Base-by-base conservation (phyloP, 2,888 invertebrate species). In the Caenorhabditis plicata region DNA sequence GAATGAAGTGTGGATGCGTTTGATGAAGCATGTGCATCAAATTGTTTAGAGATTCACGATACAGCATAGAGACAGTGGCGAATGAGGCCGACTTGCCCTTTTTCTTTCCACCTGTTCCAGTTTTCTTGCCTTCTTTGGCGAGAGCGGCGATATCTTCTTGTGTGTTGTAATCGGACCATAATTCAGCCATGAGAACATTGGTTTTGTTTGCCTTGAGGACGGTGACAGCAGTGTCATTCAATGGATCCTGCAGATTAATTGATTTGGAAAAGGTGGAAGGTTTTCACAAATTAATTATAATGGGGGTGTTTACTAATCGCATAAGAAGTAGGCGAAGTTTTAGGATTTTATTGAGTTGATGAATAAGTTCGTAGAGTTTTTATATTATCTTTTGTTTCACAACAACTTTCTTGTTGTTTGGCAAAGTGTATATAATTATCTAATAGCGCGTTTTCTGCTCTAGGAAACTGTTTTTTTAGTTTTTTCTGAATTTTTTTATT, bases 1-100 rank as follows among this genome's bases (percentile, higher is more conserved):
- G 93, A 80, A 96, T 93, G 87, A 98, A 96, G 86, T 96, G 95
- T 87, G 96, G 96, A 83, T 92, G 90, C 47, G 96, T 98, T 45
- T 70, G 91, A 84, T 90, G 89, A 86, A 96, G 85, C 70, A 92
- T 95, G 74, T 89, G 86, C 96, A 96, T 96, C 87, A 96, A 86
- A 86, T 93, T 93, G 88, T 93, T 94, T 87, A 96, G 57, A 4
- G 78, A 79, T 66, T 81, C 91, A 88, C 77, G 58, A 63, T 77
- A 77, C 71, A 77, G 61, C 77, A 77, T 77, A n/a, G 77, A 77
- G 19, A 77, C 89, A 91, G 96, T 96, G 86, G 93, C 92, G 88
- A 95, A 95, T 86, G 82, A 81, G 40, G 81, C 81, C 25, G 83
- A 83, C 75, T 85, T 85, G 73, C 82, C 82, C 73, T 80, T 80